These are phyloP conservation scores for Lobophora halterata DNA, from an alignment of 2,888 invertebrate genomes.

Conservation along the genomic window DNA sequence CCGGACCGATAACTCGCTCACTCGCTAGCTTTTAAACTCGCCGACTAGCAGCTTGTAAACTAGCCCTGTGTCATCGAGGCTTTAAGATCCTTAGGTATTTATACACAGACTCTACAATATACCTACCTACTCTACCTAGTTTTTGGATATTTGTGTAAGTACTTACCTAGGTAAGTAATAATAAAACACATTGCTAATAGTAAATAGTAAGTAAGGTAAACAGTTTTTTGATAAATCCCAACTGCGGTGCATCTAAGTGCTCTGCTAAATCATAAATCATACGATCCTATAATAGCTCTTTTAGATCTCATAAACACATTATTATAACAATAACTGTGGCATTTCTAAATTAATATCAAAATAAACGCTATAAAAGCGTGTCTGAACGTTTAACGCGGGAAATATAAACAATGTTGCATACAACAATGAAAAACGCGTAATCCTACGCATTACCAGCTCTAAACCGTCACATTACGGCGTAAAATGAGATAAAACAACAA, in stretches of 20 bases:
- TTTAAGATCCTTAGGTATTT: too few relatives aligned
- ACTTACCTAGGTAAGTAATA: too few relatives aligned
- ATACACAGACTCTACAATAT: too few relatives aligned
- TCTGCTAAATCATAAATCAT: slow-evolving; percentile 30
- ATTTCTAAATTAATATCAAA: slow-evolving; percentile 49
- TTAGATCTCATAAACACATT: slow-evolving; percentile 43
- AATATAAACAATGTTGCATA: slow-evolving; percentile 38
- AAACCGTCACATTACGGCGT: slow-evolving; percentile 43
- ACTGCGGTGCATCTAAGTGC: slow-evolving; percentile 28
- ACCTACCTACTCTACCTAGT: too few relatives aligned
- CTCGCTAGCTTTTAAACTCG: too few relatives aligned
- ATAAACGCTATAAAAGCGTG: slow-evolving; percentile 44
- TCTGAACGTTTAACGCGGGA: slow-evolving; percentile 37
- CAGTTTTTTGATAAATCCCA: slow-evolving; percentile 11
- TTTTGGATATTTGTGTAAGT: too few relatives aligned
- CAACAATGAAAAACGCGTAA: slow-evolving; percentile 21
- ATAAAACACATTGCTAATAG: not conserved
- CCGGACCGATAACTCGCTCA: too few relatives aligned
- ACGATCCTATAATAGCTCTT: slow-evolving; percentile 32
- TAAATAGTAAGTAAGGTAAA: slow-evolving; percentile 1
- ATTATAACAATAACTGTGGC: slow-evolving; percentile 44
- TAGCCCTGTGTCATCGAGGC: too few relatives aligned
- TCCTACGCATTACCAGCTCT: slow-evolving; percentile 24
- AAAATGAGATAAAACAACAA: slow-evolving; percentile 44
- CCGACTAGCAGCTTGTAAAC: too few relatives aligned